Percentiles rank a stretch among this genome's conserved stretches.
phyloP scores from a whole-genome alignment of 2,888 invertebrate genomes.

The Hipparchia semele region DNA sequence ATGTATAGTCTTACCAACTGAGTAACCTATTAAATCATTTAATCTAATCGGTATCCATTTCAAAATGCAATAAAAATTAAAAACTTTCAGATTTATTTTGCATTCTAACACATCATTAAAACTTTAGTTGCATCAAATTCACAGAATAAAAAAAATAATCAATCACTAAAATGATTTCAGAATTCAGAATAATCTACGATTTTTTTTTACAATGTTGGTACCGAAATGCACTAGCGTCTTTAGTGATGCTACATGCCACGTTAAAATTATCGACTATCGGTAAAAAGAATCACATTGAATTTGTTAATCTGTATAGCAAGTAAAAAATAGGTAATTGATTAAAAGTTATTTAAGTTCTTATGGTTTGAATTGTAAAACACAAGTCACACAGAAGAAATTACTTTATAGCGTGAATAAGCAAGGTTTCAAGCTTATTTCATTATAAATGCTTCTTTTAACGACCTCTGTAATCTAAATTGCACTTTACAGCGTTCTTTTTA shows the following conservation, averaged over 20 bases:
- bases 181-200: neutral
- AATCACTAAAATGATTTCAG: constrained; percentile 27
- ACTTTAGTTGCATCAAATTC: constrained; percentile 22
- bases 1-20: constrained; percentile 50
- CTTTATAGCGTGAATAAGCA: too few relatives aligned
- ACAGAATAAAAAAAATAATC: constrained; percentile 43
- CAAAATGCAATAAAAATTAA: constrained; percentile 15
- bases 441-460: too few relatives aligned
- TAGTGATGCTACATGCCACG: constrained; percentile 38
- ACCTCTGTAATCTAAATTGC: too few relatives aligned
- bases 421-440: too few relatives aligned
- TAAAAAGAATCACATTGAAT: constrained; percentile 7
- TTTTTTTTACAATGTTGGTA: constrained; percentile 50
- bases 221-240: constrained; percentile 51
- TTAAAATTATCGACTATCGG: constrained; percentile 33
- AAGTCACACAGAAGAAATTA: neutral
- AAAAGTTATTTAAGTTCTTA: too few relatives aligned
- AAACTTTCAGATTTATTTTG: constrained; percentile 25
- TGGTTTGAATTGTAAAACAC: neutral
- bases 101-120: constrained; percentile 24
- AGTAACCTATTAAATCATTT: constrained; percentile 39
- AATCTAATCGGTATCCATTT: constrained; percentile 7
- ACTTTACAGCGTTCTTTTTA: too few relatives aligned
- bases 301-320: neutral
- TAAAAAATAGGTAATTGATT: too few relatives aligned